Evolutionary conservation across 2,888 invertebrate species (phyloP), one percentile per base, ranked within the genome.

Genomic region (Ophion ventricosus): DNA sequence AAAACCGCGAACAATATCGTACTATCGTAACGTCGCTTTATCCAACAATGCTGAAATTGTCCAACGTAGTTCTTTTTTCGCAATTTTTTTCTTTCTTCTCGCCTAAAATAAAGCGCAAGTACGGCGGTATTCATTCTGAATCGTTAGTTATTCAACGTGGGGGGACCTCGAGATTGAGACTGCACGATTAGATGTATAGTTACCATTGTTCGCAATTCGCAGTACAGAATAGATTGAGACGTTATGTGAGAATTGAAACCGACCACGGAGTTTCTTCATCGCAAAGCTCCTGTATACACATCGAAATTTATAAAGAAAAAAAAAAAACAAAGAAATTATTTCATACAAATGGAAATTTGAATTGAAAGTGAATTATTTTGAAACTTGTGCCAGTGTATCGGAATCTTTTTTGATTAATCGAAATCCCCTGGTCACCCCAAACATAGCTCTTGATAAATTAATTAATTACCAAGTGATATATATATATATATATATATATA

Each of bases 181-280:
- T 57, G 40, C n/a, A 49, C 20, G 77, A 77, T 82, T 82, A 73
- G 72, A 77, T 77, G 17, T 4, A 17, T 49, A 66, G 73, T 82
- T 49, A 43, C 76, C 59, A 77, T 82, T 73, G 82, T 77, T 82
- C 59, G 43, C 56, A 57, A 63, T 75, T 77, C 57, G 57, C 26
- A 82, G 59, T 64, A 23, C 43, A 59, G 57, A 40, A 59, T 20
- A 70, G 40, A 67, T 69, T 56, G 40, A 61, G 43, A 14, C 14
- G 3, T 43, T 26, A 7, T 43, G 75, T 49, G 49, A 75, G 69
- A 81, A 43, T 76, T 66, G 7, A 14, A 73, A 73, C 25, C 49
- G 20, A 70, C 29, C 11, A 56, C 56, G 10, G 25, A 56, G 49
- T 70, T 70, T 29, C n/a, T 56, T 56, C n/a, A 20, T 23, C 1